Percentiles rank a stretch among this genome's conserved stretches.
These are phyloP conservation scores for Heteropelma amictum DNA, from an alignment of 2,888 invertebrate species.

Conservation along the genomic window DNA sequence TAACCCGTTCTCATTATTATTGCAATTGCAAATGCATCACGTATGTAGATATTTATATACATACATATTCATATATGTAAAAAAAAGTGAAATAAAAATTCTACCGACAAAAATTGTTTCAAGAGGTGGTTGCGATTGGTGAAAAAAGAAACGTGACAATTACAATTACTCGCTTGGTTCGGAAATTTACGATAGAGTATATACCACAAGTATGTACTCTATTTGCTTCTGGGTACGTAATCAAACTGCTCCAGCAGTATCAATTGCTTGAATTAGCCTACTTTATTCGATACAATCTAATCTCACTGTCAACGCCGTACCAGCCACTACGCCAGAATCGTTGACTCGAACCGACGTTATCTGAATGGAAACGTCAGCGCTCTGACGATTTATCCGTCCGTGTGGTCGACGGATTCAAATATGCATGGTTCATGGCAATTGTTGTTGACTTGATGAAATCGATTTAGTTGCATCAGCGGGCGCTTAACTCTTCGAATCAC, in stretches of 20 bases:
- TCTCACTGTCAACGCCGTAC: background rate
- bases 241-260: background rate
- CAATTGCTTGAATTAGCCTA: constrained; percentile 10
- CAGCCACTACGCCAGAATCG: background rate
- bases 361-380: background rate
- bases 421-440: background rate
- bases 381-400: background rate
- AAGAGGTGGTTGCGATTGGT: no score
- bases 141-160: no score
- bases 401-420: background rate
- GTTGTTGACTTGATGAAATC: background rate
- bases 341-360: background rate
- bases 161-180: no score
- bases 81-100: no score
- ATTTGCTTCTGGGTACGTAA: background rate
- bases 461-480: background rate
- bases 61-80: no score
- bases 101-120: no score
- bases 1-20: no score
- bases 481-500: background rate
- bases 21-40: no score
- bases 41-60: no score
- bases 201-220: background rate
- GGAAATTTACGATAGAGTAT: background rate
- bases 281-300: constrained; percentile 4